phyloP scores from a whole-genome alignment of 2,113 vertebrate species.

The Nycticorax nycticorax region DNA sequence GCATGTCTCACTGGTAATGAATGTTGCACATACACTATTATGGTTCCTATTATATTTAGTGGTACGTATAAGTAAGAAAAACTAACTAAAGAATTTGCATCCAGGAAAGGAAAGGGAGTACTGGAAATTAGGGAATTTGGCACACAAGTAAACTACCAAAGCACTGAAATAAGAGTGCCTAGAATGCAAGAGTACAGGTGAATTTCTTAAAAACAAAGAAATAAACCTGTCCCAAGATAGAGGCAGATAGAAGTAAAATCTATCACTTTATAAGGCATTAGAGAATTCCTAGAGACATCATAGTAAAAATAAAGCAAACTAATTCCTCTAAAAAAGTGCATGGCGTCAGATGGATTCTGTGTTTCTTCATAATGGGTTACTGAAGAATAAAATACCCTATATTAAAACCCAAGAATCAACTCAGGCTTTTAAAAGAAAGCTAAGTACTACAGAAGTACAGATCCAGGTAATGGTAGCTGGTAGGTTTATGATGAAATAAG shows the following conservation, averaged over 20 bases:
- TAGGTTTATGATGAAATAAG: background rate
- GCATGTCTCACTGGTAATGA: background rate
- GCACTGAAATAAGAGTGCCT: background rate
- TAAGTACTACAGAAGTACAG: background rate
- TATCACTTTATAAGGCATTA: background rate
- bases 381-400: background rate
- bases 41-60: background rate
- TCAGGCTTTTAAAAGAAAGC: background rate
- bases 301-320: background rate
- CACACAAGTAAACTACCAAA: background rate
- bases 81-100: background rate
- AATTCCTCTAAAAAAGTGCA: background rate
- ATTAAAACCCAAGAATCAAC: background rate
- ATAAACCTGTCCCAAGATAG: background rate
- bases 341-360: background rate
- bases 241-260: background rate
- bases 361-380: background rate
- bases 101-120: background rate
- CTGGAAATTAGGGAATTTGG: background rate
- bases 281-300: background rate
- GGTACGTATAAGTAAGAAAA: background rate
- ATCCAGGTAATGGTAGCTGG: background rate
- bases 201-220: background rate
- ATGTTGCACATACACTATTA: background rate
- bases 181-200: background rate